phyloP scores from a whole-genome alignment of 2,113 vertebrate species.

The Alaudala cheleensis region DNA sequence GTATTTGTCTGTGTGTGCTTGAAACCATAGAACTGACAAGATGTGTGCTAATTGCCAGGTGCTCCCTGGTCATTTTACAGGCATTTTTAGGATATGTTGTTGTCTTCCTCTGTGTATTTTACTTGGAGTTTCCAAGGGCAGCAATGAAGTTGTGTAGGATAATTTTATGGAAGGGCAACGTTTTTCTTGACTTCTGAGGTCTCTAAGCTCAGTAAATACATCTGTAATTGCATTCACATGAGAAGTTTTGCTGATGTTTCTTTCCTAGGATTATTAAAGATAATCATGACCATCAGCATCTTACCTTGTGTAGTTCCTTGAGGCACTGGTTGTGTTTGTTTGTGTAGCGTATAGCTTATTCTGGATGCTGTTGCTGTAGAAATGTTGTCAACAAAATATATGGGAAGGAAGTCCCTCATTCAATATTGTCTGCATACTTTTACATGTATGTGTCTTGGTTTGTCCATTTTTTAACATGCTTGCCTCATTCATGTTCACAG shows the following conservation, averaged over 20 bases:
- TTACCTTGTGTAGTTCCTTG: background rate
- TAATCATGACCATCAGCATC: background rate
- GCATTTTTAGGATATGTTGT: background rate
- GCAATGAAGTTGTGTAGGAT: background rate
- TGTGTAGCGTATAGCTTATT: background rate
- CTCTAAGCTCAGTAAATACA: background rate
- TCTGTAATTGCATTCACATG: background rate
- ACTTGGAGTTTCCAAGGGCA: background rate
- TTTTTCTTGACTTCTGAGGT: background rate
- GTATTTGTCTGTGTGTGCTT: background rate
- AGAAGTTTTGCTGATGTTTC: background rate
- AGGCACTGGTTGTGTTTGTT: background rate
- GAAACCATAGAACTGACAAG: background rate
- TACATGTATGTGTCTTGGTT: slow-evolving; percentile 33
- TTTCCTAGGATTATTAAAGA: background rate
- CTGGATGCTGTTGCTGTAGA: background rate
- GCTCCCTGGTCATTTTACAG: background rate
- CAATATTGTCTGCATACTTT: slow-evolving; percentile 23
- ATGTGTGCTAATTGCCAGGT: background rate
- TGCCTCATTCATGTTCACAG: slow-evolving; percentile 37
- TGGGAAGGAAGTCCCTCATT: background rate
- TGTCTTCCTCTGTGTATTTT: background rate
- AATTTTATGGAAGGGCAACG: background rate
- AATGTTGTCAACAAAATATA: background rate
- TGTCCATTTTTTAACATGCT: slow-evolving; percentile 29